Conservation (phyloP, 2,797 vertebrate species). For the Brachyrhaphis roseni region DNA sequence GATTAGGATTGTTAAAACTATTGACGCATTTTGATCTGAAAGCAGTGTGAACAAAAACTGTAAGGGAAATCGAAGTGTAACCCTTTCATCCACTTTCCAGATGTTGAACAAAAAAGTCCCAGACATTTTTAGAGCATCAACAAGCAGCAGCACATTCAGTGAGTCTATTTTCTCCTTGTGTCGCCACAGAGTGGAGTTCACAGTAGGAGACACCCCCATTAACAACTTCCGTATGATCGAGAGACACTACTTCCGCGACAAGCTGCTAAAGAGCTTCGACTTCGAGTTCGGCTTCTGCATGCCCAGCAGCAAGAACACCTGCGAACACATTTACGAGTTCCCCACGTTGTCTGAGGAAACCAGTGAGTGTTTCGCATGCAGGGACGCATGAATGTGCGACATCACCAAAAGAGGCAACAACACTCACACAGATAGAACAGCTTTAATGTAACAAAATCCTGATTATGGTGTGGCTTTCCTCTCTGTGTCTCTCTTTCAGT, state of each 20-base stretch:
- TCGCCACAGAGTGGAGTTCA: slow-evolving; percentile 92
- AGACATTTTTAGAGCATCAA: not conserved
- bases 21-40: not conserved
- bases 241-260: slow-evolving; percentile 96
- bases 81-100: not conserved
- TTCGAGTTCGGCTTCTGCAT: slow-evolving; percentile 99
- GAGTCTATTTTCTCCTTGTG: not conserved
- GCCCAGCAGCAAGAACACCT: slow-evolving; percentile 98
- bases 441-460: slow-evolving; percentile 23
- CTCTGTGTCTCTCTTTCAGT: slow-evolving; percentile 76
- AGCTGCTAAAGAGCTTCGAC: slow-evolving; percentile 96
- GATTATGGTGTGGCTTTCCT: slow-evolving; percentile 3
- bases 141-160: not conserved
- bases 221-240: slow-evolving; percentile 99
- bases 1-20: not conserved
- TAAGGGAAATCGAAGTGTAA: not conserved
- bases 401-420: not conserved
- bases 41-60: not conserved
- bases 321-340: slow-evolving; percentile 98
- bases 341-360: slow-evolving; percentile 94
- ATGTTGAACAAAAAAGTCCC: not conserved
- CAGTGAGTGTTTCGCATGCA: slow-evolving; percentile 82
- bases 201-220: slow-evolving; percentile 95
- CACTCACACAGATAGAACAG: not conserved
- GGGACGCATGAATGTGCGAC: not conserved